Conservation (phyloP, 2,113 vertebrate species). For the Hucho hucho region DNA sequence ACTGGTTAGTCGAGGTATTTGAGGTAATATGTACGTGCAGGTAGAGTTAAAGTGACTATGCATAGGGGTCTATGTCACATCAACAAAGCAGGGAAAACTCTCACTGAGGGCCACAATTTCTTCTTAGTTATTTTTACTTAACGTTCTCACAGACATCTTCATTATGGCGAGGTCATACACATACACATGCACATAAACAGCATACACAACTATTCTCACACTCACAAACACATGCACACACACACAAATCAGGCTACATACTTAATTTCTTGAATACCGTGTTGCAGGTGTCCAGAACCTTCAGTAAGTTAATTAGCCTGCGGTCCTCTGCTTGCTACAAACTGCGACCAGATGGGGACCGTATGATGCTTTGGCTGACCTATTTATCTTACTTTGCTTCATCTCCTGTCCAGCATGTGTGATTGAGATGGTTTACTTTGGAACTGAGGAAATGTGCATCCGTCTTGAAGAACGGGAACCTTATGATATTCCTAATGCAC, state of each 20-base stretch:
- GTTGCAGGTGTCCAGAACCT: slow-evolving; percentile 48
- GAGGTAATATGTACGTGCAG: no score
- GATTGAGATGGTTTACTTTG: slow-evolving; percentile 37
- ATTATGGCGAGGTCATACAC: not conserved
- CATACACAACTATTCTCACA: not conserved
- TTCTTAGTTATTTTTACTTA: slow-evolving; percentile 42
- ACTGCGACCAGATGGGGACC: slow-evolving; percentile 62
- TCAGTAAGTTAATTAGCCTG: slow-evolving; percentile 62
- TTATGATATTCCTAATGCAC: slow-evolving; percentile 4
- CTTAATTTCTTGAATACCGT: not conserved
- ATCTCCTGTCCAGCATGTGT: slow-evolving; percentile 41
- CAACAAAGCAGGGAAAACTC: no score
- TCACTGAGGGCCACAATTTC: no score
- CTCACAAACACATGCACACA: not conserved
- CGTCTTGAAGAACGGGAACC: slow-evolving; percentile 17
- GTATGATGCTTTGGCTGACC: slow-evolving; percentile 65
- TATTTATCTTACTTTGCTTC: slow-evolving; percentile 34
- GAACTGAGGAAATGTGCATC: slow-evolving; percentile 18
- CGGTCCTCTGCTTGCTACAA: slow-evolving; percentile 49
- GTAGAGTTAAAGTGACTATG: no score
- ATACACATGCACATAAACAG: not conserved
- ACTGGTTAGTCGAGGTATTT: no score
- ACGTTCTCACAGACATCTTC: slow-evolving; percentile 63
- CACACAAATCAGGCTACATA: not conserved
- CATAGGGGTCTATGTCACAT: no score